phyloP scores from a whole-genome alignment of 1,140 invertebrate species.

The Cydia splendana region DNA sequence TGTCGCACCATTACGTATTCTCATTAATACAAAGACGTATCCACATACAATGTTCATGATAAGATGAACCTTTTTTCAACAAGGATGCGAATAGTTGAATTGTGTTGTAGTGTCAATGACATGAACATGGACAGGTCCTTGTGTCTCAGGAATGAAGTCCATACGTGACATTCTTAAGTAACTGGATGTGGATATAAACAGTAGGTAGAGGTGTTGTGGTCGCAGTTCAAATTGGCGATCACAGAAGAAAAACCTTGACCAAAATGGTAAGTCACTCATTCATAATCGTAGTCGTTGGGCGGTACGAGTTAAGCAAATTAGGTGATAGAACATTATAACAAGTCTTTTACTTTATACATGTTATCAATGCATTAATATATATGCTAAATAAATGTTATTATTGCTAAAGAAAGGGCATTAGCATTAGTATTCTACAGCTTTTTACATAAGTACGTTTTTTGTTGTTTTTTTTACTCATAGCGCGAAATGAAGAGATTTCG shows the following conservation, averaged over 20 bases:
- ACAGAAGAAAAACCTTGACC: constrained; percentile 54
- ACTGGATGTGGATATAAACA: constrained; percentile 77
- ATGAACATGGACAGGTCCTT: constrained; percentile 64
- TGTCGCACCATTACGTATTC: not conserved
- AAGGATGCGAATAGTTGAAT: constrained; percentile 21
- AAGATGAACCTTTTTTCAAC: not conserved
- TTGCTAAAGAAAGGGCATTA: too few species aligned
- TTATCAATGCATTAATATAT: not conserved
- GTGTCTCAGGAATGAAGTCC: constrained; percentile 73
- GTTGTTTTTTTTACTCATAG: too few species aligned
- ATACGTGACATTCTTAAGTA: constrained; percentile 70
- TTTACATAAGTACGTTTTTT: too few species aligned
- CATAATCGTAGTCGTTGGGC: not conserved
- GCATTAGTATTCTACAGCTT: too few species aligned
- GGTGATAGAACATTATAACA: not conserved
- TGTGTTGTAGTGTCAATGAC: constrained; percentile 61
- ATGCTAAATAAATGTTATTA: not conserved
- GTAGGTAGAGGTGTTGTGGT: constrained; percentile 57
- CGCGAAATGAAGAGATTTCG: too few species aligned
- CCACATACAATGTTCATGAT: not conserved
- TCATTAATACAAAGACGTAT: not conserved
- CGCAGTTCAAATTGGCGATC: constrained; percentile 57
- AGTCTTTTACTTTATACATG: not conserved
- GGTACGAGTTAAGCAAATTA: not conserved
- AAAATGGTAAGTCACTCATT: constrained; percentile 60